These are phyloP conservation scores for Castor canadensis DNA, from an alignment of 2,113 vertebrate species.

Conservation along the genomic window DNA sequence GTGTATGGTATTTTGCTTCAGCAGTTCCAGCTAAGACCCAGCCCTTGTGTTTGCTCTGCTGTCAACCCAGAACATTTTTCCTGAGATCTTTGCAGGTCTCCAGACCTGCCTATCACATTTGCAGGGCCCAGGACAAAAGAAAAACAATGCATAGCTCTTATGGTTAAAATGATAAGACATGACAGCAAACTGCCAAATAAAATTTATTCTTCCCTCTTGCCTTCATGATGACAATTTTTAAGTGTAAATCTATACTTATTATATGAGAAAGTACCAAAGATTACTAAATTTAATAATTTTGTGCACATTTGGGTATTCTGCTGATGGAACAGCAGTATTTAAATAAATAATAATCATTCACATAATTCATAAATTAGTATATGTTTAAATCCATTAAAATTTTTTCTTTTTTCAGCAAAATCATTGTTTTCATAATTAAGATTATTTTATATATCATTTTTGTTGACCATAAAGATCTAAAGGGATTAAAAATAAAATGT, in stretches of 20 bases:
- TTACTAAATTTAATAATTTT: neutral
- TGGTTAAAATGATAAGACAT: neutral
- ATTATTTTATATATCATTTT: neutral
- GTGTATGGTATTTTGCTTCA: neutral
- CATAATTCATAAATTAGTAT: neutral
- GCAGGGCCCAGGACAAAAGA: neutral
- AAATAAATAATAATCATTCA: neutral
- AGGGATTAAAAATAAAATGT: neutral
- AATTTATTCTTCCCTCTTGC: neutral
- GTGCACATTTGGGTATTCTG: neutral
- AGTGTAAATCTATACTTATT: neutral
- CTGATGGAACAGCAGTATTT: neutral
- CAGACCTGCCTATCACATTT: neutral
- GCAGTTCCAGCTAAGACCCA: neutral
- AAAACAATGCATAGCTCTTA: neutral
- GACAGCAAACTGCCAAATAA: neutral
- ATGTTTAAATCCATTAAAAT: neutral
- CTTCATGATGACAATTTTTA: neutral
- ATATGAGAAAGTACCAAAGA: neutral
- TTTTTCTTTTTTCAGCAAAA: neutral
- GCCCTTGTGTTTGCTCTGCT: neutral
- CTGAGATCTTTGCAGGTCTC: neutral
- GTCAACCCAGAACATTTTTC: neutral
- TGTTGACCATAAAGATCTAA: neutral
- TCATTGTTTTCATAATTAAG: neutral